A percentile compares a stretch with the other conserved stretches of the same genome.
Conservation (phyloP, 2,113 vertebrate genomes). For the Grammomys surdaster region DNA sequence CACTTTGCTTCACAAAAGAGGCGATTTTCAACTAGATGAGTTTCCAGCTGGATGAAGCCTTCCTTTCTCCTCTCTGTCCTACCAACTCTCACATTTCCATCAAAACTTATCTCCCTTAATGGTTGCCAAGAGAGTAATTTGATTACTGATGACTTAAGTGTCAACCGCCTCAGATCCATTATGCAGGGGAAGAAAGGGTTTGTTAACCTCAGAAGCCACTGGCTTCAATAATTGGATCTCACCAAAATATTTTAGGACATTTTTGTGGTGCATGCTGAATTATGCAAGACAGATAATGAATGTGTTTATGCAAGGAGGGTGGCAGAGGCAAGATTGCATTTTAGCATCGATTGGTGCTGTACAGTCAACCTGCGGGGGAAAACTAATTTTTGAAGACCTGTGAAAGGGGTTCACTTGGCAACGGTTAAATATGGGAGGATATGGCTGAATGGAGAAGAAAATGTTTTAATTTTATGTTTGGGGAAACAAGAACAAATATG, state of each 20-base stretch:
- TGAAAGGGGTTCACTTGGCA: not conserved
- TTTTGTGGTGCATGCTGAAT: not conserved
- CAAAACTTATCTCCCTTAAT: not conserved
- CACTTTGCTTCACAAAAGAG: not conserved
- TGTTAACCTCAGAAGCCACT: not conserved
- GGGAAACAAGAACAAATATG: accelerated
- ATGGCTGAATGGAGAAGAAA: not conserved
- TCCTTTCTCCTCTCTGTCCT: not conserved
- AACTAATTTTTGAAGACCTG: not conserved
- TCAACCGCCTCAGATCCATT: not conserved
- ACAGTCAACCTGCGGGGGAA: not conserved
- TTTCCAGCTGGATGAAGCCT: not conserved
- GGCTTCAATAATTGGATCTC: not conserved
- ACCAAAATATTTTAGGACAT: not conserved
- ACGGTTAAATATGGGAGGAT: not conserved
- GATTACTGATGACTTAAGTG: not conserved
- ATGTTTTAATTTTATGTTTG: not conserved
- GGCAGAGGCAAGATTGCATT: not conserved
- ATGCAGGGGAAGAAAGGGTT: not conserved
- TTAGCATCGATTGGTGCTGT: not conserved
- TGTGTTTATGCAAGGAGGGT: not conserved
- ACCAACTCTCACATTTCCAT: not conserved
- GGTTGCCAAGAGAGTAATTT: constrained; percentile 32
- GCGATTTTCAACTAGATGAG: not conserved
- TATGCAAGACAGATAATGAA: not conserved